These are phyloP conservation scores for Smithornis capensis DNA, from an alignment of 2,113 vertebrate genomes.

Conservation along the genomic window DNA sequence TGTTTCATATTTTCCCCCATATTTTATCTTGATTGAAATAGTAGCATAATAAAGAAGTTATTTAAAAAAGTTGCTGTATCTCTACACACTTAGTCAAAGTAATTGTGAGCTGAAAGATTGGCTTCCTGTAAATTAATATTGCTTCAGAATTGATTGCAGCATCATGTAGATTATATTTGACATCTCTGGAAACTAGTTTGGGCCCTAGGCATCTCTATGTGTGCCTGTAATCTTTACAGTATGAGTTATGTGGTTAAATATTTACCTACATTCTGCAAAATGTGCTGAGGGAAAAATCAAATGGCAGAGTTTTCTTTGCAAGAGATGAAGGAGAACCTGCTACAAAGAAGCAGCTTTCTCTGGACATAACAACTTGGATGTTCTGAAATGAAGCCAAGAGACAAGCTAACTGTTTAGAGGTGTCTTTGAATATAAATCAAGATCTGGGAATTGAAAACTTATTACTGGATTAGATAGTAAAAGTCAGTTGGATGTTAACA, in stretches of 20 bases:
- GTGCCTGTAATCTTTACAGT: neutral
- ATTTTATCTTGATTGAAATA: neutral
- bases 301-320: neutral
- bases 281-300: neutral
- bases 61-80: neutral
- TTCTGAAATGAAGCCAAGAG: neutral
- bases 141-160: neutral
- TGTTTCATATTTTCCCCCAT: neutral
- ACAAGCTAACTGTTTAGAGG: neutral
- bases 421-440: neutral
- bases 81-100: neutral
- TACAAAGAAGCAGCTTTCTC: neutral
- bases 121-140: neutral
- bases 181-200: neutral
- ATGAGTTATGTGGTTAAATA: neutral
- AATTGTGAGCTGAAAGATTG: neutral
- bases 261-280: neutral
- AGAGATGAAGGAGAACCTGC: neutral
- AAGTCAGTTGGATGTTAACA: slow-evolving; percentile 17
- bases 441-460: neutral
- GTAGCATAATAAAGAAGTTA: neutral
- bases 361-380: neutral
- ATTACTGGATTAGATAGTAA: slow-evolving; percentile 4
- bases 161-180: neutral
- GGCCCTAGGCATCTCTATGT: neutral